Evolutionary conservation across 2,888 invertebrate genomes (phyloP).

Genomic region (Meloe dianella): DNA sequence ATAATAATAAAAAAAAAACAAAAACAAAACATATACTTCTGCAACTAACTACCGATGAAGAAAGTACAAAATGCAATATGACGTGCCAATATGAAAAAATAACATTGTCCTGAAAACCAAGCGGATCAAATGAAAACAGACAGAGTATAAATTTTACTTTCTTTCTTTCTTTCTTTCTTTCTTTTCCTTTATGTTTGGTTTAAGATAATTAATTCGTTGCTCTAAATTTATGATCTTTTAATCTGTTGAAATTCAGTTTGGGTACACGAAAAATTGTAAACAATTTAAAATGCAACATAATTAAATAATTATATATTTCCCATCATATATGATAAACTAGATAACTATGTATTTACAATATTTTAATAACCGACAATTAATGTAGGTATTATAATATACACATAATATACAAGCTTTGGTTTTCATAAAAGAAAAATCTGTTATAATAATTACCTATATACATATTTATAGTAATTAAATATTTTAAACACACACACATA

Average conservation of each 20-base stretch:
- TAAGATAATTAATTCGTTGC: no score
- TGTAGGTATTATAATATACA: conserved; percentile 50
- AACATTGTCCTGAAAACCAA: conserved; percentile 5
- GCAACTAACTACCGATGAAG: background rate
- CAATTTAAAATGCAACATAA: conserved; percentile 18
- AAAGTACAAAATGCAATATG: background rate
- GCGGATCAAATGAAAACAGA: no score
- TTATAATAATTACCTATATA: conserved; percentile 25
- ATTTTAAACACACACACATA: conserved; percentile 29
- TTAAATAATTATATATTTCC: conserved; percentile 47
- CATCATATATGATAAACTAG: conserved; percentile 36
- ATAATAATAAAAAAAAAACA: no score
- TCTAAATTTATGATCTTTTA: no score
- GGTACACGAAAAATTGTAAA: background rate
- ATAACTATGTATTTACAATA: conserved; percentile 42
- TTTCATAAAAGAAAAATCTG: conserved; percentile 39
- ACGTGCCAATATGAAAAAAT: background rate
- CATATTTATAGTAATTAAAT: conserved; percentile 31
- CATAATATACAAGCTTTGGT: conserved; percentile 57
- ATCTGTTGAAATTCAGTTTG: no score
- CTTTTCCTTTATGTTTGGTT: no score
- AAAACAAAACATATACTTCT: background rate
- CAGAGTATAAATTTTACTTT: no score
- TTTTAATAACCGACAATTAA: conserved; percentile 39
- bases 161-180: no score